Conservation (phyloP, 2,113 vertebrate genomes). For the Larimichthys crocea region DNA sequence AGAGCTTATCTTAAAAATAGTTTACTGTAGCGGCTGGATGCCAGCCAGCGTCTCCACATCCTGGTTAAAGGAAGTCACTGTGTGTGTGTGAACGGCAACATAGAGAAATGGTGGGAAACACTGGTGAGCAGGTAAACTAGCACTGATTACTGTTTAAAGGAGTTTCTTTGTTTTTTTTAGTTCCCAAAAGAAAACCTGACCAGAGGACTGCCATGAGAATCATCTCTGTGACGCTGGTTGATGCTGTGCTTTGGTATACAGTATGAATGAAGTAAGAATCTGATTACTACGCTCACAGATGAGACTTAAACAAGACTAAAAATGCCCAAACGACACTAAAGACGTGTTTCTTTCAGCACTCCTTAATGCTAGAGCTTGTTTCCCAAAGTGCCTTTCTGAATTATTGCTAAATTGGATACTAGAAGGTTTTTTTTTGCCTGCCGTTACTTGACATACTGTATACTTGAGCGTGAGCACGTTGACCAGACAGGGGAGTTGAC, state of each 20-base stretch:
- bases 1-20: background rate
- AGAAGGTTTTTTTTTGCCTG: background rate
- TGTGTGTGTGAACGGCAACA: background rate
- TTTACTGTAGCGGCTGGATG: slow-evolving; percentile 22
- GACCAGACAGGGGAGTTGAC: background rate
- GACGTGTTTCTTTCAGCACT: background rate
- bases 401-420: background rate
- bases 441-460: background rate
- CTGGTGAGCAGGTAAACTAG: slow-evolving; percentile 23
- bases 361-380: background rate
- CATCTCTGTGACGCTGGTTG: background rate
- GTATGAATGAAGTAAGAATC: background rate
- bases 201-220: background rate
- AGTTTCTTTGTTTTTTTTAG: background rate
- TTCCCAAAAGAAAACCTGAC: background rate
- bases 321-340: no score
- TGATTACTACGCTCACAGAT: no score
- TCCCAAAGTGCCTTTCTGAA: background rate
- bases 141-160: slow-evolving; percentile 23
- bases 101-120: slow-evolving; percentile 23
- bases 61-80: background rate
- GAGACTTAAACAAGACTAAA: no score
- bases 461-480: background rate
- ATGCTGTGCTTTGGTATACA: background rate
- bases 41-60: background rate